Conservation (phyloP, 2,113 vertebrate species). For the Vulpes ferrilata region DNA sequence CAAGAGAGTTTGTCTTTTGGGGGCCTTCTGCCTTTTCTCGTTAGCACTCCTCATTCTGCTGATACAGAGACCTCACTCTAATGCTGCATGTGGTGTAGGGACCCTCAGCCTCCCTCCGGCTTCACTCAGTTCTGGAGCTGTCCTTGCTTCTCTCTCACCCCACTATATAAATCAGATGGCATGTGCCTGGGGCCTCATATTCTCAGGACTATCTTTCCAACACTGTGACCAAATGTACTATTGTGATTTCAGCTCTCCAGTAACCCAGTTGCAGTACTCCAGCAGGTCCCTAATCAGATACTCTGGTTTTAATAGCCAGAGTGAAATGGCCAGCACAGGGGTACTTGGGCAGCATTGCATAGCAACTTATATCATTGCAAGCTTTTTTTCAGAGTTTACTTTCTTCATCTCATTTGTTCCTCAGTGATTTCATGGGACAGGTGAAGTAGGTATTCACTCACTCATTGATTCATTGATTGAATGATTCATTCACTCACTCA, state of each 20-base stretch:
- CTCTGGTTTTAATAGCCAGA: not conserved
- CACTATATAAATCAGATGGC: fast-evolving
- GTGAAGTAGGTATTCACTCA: not conserved
- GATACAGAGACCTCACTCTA: not conserved
- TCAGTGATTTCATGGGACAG: not conserved
- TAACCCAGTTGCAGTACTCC: not conserved
- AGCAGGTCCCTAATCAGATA: not conserved
- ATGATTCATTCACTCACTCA: not conserved
- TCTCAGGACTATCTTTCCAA: not conserved
- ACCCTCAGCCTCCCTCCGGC: not conserved
- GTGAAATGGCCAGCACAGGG: too few relatives aligned
- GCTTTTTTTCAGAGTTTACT: not conserved
- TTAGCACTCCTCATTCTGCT: not conserved
- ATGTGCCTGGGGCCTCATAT: fast-evolving
- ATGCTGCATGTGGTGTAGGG: fast-evolving
- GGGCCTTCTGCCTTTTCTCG: not conserved
- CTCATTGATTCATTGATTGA: not conserved
- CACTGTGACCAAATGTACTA: fast-evolving
- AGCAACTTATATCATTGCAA: not conserved
- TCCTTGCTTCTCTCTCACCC: not conserved
- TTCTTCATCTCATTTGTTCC: not conserved
- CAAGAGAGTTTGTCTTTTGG: not conserved
- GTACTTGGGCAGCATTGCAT: not conserved
- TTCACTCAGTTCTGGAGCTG: not conserved
- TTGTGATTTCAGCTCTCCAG: not conserved